Percentiles rank a stretch among this genome's conserved stretches.
These are phyloP conservation scores for Drosophila pruinosa DNA, from an alignment of 1,140 invertebrate genomes.

Conservation along the genomic window DNA sequence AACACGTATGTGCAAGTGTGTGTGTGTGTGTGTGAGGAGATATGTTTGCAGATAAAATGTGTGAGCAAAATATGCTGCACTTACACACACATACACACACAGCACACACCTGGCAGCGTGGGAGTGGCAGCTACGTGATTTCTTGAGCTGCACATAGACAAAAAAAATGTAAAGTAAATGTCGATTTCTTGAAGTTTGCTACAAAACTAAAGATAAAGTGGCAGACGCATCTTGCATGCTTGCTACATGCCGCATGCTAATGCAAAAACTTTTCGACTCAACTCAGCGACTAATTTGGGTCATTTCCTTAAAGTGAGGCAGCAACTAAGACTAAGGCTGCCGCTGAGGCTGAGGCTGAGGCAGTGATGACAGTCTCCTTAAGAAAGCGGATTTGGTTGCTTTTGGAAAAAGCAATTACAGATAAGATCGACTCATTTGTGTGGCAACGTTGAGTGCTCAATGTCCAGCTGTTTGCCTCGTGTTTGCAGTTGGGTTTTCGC, in stretches of 20 bases:
- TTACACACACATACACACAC: constrained; percentile 38
- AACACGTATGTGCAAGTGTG: constrained; percentile 5
- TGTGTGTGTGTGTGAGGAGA: constrained; percentile 1
- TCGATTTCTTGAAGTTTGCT: constrained; percentile 64
- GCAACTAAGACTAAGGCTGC: not conserved
- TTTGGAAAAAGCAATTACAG: constrained; percentile 73
- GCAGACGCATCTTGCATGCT: constrained; percentile 3
- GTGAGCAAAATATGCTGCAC: constrained; percentile 53
- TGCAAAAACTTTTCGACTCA: constrained; percentile 63
- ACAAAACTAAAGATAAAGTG: constrained; percentile 63
- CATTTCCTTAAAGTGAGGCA: constrained; percentile 73
- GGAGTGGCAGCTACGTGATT: constrained; percentile 64
- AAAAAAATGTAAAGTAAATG: constrained; percentile 36
- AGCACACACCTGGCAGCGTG: constrained; percentile 57
- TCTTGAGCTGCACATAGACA: constrained; percentile 13
- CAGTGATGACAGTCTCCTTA: constrained; percentile 36
- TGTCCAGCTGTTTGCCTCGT: constrained; percentile 46
- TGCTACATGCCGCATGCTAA: constrained; percentile 41
- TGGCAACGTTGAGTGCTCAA: not conserved
- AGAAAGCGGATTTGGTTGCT: constrained; percentile 36
- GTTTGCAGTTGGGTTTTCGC: constrained; percentile 68
- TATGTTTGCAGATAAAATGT: constrained; percentile 72
- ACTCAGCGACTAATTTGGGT: constrained; percentile 67
- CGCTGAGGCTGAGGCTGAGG: not conserved
- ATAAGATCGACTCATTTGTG: constrained; percentile 67